Evolutionary conservation across 2,888 invertebrate genomes (phyloP).

Genomic region (Hydraecia micacea): DNA sequence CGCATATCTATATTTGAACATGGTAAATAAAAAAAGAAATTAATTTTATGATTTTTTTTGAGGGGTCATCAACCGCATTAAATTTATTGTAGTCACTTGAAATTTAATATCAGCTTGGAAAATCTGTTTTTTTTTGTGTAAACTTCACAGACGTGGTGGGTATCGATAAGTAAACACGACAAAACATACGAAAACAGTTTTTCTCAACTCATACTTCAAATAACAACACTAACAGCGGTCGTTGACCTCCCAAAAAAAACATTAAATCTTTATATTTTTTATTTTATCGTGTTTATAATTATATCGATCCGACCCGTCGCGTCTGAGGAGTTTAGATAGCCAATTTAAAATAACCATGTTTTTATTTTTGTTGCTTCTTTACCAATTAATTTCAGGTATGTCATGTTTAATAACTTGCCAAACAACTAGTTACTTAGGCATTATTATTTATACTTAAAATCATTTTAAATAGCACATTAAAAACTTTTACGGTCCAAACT

Average conservation of each 20-base stretch:
- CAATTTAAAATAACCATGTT: not conserved
- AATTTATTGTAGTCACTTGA: no score
- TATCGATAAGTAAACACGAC: not conserved
- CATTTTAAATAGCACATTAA: not conserved
- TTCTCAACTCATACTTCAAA: not conserved
- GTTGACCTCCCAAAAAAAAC: not conserved
- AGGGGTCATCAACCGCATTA: no score
- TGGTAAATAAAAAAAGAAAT: no score
- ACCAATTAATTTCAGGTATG: not conserved
- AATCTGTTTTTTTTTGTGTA: no score
- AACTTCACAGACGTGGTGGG: not conserved
- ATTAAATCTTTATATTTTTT: not conserved
- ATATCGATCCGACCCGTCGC: not conserved
- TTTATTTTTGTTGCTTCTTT: not conserved
- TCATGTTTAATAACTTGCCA: not conserved
- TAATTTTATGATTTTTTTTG: no score
- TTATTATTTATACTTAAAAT: conserved; percentile 7
- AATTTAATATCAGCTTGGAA: no score
- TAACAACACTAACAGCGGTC: not conserved
- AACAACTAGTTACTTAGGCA: not conserved
- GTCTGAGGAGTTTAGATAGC: not conserved
- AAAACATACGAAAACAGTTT: not conserved
- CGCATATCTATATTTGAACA: no score
- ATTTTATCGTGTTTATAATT: not conserved
- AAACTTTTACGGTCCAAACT: conserved; percentile 26